Evolutionary conservation across 2,113 vertebrate species (phyloP).

Genomic region (Coracopsis vasa): DNA sequence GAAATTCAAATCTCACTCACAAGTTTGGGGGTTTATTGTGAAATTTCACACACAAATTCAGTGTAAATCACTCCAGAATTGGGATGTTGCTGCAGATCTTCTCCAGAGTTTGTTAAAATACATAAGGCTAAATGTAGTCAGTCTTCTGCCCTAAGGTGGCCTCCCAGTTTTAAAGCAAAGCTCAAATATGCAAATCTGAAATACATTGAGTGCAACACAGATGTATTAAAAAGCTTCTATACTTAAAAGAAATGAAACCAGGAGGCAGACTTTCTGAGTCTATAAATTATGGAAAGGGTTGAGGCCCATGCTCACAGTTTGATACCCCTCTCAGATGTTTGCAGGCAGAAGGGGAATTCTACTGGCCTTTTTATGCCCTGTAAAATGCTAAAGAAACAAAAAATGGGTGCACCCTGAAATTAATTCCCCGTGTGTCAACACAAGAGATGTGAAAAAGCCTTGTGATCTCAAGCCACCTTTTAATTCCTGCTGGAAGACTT

Average conservation of each 20-base stretch:
- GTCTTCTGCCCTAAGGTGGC: background rate
- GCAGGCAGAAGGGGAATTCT: background rate
- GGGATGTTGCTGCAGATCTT: background rate
- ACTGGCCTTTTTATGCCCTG: background rate
- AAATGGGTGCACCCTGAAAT: background rate
- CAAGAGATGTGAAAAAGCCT: background rate
- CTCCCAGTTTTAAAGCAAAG: background rate
- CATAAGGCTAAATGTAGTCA: background rate
- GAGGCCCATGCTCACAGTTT: background rate
- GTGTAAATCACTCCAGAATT: background rate
- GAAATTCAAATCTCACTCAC: background rate
- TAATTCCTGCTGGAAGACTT: background rate
- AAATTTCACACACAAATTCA: background rate
- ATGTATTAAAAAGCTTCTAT: background rate
- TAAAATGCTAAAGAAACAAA: background rate
- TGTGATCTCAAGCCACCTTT: background rate
- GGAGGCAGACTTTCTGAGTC: background rate
- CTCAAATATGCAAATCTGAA: background rate
- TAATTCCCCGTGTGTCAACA: background rate
- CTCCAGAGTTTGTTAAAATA: background rate
- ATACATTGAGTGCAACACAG: background rate
- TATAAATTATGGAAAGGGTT: background rate
- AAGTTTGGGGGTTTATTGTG: background rate
- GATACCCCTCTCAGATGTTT: background rate
- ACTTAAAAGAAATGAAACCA: background rate